Conservation (phyloP, 1,140 invertebrate genomes). For the Alviniconcha marisindica region DNA sequence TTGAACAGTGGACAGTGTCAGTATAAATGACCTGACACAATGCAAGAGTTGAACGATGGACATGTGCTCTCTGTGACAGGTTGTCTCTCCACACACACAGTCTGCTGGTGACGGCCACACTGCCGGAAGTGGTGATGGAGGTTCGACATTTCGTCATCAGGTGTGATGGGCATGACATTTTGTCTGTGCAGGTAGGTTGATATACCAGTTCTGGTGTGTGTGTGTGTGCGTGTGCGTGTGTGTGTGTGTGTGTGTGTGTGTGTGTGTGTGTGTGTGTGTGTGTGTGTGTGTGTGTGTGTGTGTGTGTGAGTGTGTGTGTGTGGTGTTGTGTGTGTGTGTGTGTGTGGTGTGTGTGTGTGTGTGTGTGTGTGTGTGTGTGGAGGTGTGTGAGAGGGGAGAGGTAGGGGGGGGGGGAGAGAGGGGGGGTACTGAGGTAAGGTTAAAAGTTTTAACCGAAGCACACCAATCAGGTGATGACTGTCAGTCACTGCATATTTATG, state of each 20-base stretch:
- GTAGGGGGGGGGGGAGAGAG: too few species aligned
- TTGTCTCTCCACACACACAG: conserved; percentile 50
- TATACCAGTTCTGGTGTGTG: background rate
- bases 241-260: background rate
- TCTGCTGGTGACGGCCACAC: conserved; percentile 51
- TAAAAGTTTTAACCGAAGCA: too few species aligned
- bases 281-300: background rate
- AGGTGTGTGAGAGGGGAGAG: too few species aligned
- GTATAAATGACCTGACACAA: too few species aligned
- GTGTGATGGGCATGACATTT: conserved; percentile 86
- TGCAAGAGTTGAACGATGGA: too few species aligned
- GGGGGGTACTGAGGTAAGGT: too few species aligned
- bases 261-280: background rate
- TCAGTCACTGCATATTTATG: too few species aligned
- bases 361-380: background rate
- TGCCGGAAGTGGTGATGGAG: conserved; percentile 57
- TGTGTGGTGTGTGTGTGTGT: background rate
- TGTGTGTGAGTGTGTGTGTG: background rate
- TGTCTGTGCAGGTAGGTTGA: conserved; percentile 82
- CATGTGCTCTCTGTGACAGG: conserved; percentile 30
- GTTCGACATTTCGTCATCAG: conserved; percentile 76
- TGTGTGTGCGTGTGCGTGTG: background rate
- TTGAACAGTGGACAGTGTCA: too few species aligned
- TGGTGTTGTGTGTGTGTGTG: too few species aligned
- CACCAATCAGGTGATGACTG: too few species aligned